phyloP scores from a whole-genome alignment of 2,113 vertebrate species.

The Dendropsophus ebraccatus region DNA sequence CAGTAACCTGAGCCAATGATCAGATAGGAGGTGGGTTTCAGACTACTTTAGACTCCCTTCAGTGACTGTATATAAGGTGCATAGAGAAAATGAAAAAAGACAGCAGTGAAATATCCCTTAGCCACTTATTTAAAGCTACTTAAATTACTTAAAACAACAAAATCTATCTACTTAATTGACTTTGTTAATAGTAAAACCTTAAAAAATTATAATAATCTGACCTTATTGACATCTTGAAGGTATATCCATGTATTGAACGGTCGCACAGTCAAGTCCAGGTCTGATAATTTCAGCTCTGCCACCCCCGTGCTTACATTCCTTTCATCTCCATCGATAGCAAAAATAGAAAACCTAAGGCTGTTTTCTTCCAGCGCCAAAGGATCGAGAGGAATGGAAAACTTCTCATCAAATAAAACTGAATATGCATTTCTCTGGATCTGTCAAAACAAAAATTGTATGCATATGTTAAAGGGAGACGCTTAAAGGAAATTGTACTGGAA shows the following conservation, averaged over 20 bases:
- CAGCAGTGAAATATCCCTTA: neutral
- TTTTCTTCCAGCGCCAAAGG: constrained; percentile 80
- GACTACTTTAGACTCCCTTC: neutral
- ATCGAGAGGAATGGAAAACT: constrained; percentile 86
- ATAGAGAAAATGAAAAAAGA: neutral
- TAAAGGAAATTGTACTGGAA: neutral
- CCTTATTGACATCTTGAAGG: constrained; percentile 94
- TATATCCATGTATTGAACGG: constrained; percentile 96
- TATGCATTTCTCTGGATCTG: constrained; percentile 90
- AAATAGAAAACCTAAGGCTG: constrained; percentile 88
- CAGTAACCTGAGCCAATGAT: neutral
- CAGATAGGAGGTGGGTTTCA: neutral
- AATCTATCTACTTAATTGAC: no score
- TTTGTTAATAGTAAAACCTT: no score
- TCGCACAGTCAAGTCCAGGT: constrained; percentile 84
- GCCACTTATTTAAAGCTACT: neutral
- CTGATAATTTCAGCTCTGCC: constrained; percentile 91
- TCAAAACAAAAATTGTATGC: neutral
- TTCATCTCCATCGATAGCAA: constrained; percentile 87
- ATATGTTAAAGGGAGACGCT: neutral
- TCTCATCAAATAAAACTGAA: constrained; percentile 89
- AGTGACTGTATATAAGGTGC: neutral
- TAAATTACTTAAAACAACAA: no score
- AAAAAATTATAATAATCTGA: constrained; percentile 48
- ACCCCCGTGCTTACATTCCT: constrained; percentile 84